Conservation (phyloP, 1,140 invertebrate genomes). For the Papilio polytes region DNA sequence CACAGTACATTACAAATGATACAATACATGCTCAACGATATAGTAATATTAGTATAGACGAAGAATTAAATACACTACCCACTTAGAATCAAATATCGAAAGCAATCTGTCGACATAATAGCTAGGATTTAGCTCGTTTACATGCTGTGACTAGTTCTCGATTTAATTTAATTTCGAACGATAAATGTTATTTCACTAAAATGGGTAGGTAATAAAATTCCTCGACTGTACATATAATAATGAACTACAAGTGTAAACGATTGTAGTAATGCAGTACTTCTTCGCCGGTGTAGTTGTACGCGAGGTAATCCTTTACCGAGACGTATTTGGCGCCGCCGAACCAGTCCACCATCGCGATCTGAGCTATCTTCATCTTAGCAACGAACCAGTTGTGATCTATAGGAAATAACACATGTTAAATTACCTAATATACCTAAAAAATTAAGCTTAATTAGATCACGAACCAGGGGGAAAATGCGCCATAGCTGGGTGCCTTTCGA, state of each 20-base stretch:
- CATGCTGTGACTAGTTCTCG: too few species aligned
- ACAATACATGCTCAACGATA: background rate
- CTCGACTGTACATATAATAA: background rate
- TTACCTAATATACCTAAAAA: background rate
- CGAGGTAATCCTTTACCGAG: slow-evolving; percentile 85
- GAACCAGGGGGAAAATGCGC: slow-evolving; percentile 85
- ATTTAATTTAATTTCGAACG: too few species aligned
- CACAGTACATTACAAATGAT: background rate
- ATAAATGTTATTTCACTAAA: background rate
- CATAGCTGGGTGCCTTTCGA: slow-evolving; percentile 89
- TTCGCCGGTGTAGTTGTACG: slow-evolving; percentile 74
- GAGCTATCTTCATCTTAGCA: slow-evolving; percentile 88
- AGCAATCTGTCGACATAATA: too few species aligned
- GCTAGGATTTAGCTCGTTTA: too few species aligned
- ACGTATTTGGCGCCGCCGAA: slow-evolving; percentile 91
- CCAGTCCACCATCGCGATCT: slow-evolving; percentile 89
- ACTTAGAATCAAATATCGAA: too few species aligned
- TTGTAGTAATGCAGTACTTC: slow-evolving; percentile 63
- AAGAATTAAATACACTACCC: too few species aligned
- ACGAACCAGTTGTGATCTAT: slow-evolving; percentile 91
- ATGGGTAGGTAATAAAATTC: background rate
- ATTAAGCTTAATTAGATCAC: slow-evolving; percentile 36
- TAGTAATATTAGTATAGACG: background rate
- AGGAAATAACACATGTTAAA: slow-evolving; percentile 53
- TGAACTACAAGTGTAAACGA: slow-evolving; percentile 27